These are phyloP conservation scores for Diadegma fenestrale DNA, from an alignment of 2,888 invertebrate species.

Conservation along the genomic window DNA sequence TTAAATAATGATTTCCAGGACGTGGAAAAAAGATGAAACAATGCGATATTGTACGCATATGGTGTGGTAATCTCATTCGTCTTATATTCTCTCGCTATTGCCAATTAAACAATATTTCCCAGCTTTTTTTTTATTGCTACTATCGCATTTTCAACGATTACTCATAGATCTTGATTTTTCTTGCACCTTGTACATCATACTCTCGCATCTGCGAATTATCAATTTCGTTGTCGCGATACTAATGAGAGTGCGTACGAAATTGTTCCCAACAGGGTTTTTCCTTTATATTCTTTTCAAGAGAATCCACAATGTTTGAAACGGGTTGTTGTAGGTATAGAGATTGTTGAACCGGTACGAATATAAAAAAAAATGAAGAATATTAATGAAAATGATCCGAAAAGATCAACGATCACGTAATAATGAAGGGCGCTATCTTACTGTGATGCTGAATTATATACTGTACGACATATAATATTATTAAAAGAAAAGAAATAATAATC, in stretches of 20 bases:
- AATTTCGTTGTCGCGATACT: conserved; percentile 51
- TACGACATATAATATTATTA: conserved; percentile 74
- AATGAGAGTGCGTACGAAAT: conserved; percentile 64
- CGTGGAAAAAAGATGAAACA: conserved; percentile 30
- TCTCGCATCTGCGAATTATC: conserved; percentile 51
- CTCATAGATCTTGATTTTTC: conserved; percentile 46
- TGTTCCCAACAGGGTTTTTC: conserved; percentile 54
- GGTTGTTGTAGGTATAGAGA: conserved; percentile 82
- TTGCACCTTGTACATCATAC: conserved; percentile 49
- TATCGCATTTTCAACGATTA: conserved; percentile 44
- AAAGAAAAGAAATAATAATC: conserved; percentile 60
- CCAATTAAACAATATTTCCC: conserved; percentile 56
- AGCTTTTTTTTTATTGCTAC: conserved; percentile 48
- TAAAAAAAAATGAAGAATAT: conserved; percentile 39
- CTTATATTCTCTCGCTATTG: conserved; percentile 63
- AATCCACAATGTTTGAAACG: conserved; percentile 76
- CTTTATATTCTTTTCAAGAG: conserved; percentile 4
- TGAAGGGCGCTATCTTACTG: conserved; percentile 85
- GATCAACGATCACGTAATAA: conserved; percentile 81
- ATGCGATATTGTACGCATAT: conserved; percentile 56
- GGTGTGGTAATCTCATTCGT: conserved; percentile 53
- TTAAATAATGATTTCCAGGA: conserved; percentile 72
- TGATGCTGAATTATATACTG: conserved; percentile 83
- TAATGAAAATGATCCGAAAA: conserved; percentile 73
- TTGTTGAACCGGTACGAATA: conserved; percentile 78